These are phyloP conservation scores for Oenanthe oenanthe DNA, from an alignment of 2,113 vertebrate species.

Conservation along the genomic window DNA sequence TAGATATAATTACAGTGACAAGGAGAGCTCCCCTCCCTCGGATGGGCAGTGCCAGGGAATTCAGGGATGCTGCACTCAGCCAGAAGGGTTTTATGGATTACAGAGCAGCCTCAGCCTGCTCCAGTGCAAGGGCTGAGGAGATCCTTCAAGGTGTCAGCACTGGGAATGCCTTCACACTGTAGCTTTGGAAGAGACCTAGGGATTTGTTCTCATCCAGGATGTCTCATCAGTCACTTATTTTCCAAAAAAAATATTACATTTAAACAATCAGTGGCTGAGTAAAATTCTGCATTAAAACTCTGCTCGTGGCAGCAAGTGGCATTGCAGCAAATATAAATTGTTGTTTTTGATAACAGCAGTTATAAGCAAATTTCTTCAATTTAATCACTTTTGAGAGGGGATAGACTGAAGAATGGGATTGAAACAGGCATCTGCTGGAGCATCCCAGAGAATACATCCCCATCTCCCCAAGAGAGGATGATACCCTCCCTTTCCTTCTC, in stretches of 20 bases:
- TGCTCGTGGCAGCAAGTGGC: not conserved
- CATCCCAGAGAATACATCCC: not conserved
- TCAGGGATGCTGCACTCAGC: slow-evolving; percentile 1
- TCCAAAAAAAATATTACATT: not conserved
- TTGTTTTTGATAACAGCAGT: not conserved
- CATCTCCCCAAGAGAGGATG: no score
- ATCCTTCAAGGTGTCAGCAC: not conserved
- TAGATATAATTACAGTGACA: slow-evolving; percentile 40
- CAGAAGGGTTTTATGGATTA: not conserved
- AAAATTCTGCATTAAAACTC: not conserved
- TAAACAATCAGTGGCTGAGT: not conserved
- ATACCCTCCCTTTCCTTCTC: not conserved
- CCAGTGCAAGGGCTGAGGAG: not conserved
- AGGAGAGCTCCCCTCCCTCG: slow-evolving; percentile 41
- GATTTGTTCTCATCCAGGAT: not conserved
- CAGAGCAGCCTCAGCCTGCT: not conserved
- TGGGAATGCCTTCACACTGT: not conserved
- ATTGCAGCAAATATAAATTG: not conserved
- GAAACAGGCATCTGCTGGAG: not conserved
- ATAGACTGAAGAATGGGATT: not conserved
- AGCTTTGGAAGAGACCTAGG: not conserved
- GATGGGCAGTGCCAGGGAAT: slow-evolving; percentile 43
- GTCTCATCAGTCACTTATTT: not conserved
- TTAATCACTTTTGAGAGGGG: not conserved
- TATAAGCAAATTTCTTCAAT: not conserved